Conservation (phyloP, 2,113 vertebrate genomes). For the Sceloporus tristichus region DNA sequence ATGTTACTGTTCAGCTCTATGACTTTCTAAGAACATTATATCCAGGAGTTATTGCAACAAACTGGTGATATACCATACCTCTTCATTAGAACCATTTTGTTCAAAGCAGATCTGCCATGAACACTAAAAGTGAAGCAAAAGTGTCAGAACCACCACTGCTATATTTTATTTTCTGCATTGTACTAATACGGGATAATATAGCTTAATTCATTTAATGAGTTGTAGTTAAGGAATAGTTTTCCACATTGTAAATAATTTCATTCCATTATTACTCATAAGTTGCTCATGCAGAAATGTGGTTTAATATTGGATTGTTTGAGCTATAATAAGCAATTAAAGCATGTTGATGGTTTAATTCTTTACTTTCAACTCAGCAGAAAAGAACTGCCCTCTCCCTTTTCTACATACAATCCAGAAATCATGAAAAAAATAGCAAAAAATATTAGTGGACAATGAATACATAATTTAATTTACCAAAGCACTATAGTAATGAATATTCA, state of each 20-base stretch:
- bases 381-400: constrained; percentile 8
- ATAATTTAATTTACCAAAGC: not conserved
- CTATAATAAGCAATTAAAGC: constrained; percentile 62
- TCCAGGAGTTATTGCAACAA: constrained; percentile 50
- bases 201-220: constrained; percentile 81
- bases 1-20: constrained; percentile 44
- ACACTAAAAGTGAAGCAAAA: constrained; percentile 71
- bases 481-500: not conserved
- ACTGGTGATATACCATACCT: constrained; percentile 55
- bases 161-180: constrained; percentile 79
- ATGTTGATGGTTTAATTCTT: constrained; percentile 56
- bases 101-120: constrained; percentile 66
- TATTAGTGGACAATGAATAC: constrained; percentile 29
- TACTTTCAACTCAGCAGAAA: constrained; percentile 15
- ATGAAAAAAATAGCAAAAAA: constrained; percentile 33
- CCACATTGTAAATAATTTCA: constrained; percentile 77
- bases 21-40: constrained; percentile 59
- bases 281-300: constrained; percentile 74
- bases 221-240: constrained; percentile 80
- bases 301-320: constrained; percentile 74
- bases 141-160: constrained; percentile 77
- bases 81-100: constrained; percentile 69
- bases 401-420: constrained; percentile 34
- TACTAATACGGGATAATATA: constrained; percentile 77
- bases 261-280: constrained; percentile 83